Percentiles rank a stretch among this genome's conserved stretches.
phyloP scores from a whole-genome alignment of 2,888 invertebrate genomes.

The Folsomia candida region DNA sequence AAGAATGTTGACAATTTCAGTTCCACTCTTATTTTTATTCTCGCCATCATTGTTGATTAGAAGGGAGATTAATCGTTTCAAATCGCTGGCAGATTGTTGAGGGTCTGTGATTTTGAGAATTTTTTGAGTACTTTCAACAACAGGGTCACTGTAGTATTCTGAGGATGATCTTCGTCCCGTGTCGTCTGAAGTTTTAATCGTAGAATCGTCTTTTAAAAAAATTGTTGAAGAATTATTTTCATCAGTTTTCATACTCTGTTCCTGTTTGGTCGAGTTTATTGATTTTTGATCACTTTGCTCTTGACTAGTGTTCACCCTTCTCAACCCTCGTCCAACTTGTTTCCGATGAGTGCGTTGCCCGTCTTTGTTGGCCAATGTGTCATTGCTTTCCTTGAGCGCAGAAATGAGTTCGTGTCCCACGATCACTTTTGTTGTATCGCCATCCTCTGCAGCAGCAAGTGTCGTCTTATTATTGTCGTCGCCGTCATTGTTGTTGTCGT shows the following conservation, averaged over 20 bases:
- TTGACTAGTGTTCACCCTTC: neutral
- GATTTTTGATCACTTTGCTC: neutral
- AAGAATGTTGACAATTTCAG: conserved; percentile 49
- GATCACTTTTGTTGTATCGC: conserved; percentile 15
- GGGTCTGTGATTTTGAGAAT: conserved; percentile 48
- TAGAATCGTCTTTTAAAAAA: neutral
- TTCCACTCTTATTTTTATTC: conserved; percentile 33
- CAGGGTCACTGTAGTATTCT: neutral
- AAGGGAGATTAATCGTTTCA: conserved; percentile 48
- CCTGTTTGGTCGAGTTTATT: neutral
- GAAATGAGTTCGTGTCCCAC: conserved; percentile 37
- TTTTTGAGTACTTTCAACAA: conserved; percentile 20
- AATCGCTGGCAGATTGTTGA: conserved; percentile 48
- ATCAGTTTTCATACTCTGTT: neutral
- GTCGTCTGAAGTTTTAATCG: neutral
- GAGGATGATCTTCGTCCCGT: neutral
- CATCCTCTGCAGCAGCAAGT: neutral
- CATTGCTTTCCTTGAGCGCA: conserved; percentile 38
- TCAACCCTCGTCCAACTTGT: neutral
- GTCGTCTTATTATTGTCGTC: conserved; percentile 15
- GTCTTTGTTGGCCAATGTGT: conserved; percentile 3
- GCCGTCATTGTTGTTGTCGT: conserved; percentile 1
- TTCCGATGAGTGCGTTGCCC: neutral
- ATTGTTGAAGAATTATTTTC: neutral
- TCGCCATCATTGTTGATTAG: conserved; percentile 42